phyloP scores from a whole-genome alignment of 1,140 invertebrate species.

The Potamilus streckersoni region DNA sequence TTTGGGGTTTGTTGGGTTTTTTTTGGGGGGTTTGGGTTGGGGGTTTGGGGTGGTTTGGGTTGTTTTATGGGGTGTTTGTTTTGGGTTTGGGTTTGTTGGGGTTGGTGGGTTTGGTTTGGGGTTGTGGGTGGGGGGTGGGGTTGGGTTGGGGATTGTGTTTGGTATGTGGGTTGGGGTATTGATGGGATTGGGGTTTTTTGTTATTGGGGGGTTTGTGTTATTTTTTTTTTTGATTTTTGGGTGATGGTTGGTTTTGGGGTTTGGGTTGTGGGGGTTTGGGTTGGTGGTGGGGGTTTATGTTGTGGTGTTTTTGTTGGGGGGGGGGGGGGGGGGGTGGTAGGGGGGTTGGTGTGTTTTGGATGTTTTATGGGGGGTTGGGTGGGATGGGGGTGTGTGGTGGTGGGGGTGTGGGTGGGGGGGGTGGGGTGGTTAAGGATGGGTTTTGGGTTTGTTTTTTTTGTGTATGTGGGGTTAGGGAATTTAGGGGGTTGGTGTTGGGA shows the following conservation, averaged over 20 bases:
- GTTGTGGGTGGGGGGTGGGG: neutral
- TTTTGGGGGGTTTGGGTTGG: too few species aligned
- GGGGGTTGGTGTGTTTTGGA: neutral
- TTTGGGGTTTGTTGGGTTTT: too few species aligned
- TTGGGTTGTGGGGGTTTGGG: neutral
- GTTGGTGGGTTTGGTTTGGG: neutral
- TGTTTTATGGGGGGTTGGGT: neutral
- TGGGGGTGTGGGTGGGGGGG: neutral
- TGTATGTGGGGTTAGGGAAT: neutral
- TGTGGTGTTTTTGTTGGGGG: neutral
- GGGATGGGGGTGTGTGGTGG: neutral
- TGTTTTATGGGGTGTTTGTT: too few species aligned
- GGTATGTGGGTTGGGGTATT: neutral
- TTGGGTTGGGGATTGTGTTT: neutral
- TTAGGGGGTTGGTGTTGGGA: neutral
- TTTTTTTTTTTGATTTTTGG: too few species aligned
- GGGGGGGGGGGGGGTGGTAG: neutral
- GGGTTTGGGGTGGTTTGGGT: too few species aligned
- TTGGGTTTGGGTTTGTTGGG: too few species aligned
- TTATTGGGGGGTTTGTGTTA: neutral
- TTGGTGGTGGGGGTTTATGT: neutral
- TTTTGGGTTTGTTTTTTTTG: neutral
- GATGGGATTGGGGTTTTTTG: neutral
- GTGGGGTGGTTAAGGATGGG: neutral
- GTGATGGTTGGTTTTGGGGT: neutral